phyloP scores from a whole-genome alignment of 2,113 vertebrate genomes.

The Triplophysa tibetana region DNA sequence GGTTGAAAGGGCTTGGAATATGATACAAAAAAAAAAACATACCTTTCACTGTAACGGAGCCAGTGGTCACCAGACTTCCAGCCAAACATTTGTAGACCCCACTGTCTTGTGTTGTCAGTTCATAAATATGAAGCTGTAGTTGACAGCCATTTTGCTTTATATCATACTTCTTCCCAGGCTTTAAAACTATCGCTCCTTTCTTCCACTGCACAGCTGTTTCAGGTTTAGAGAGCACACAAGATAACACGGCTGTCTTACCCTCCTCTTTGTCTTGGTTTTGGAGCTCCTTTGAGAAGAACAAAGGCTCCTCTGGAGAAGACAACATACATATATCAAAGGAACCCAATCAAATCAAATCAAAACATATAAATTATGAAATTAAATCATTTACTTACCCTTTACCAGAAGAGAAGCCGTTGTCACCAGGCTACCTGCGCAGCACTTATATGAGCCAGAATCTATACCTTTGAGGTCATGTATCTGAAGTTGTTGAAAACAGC shows the following conservation, averaged over 20 bases:
- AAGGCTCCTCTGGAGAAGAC: constrained; percentile 13
- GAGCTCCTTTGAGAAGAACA: constrained; percentile 24
- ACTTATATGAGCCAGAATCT: constrained; percentile 74
- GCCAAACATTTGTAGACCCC: constrained; percentile 72
- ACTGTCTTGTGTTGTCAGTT: constrained; percentile 73
- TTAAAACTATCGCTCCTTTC: constrained; percentile 67
- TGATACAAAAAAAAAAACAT: constrained; percentile 37
- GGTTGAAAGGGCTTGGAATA: no score
- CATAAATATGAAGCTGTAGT: constrained; percentile 73
- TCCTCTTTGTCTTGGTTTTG: constrained; percentile 70
- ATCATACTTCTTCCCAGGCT: constrained; percentile 73
- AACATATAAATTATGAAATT: neutral
- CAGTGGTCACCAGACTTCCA: constrained; percentile 67
- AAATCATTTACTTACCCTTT: constrained; percentile 66
- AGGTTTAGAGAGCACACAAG: constrained; percentile 75
- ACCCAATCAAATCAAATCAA: no score
- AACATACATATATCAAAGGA: neutral
- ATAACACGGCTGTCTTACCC: constrained; percentile 68
- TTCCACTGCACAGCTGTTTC: constrained; percentile 65
- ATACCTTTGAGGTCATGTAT: constrained; percentile 67
- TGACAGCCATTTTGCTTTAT: constrained; percentile 71
- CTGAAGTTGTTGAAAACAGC: constrained; percentile 72
- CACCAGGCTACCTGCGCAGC: constrained; percentile 58
- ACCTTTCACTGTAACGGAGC: constrained; percentile 71
- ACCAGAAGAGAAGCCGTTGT: constrained; percentile 69